phyloP scores from a whole-genome alignment of 92 coral and sea anemone genomes.

The Diadumene lineata region DNA sequence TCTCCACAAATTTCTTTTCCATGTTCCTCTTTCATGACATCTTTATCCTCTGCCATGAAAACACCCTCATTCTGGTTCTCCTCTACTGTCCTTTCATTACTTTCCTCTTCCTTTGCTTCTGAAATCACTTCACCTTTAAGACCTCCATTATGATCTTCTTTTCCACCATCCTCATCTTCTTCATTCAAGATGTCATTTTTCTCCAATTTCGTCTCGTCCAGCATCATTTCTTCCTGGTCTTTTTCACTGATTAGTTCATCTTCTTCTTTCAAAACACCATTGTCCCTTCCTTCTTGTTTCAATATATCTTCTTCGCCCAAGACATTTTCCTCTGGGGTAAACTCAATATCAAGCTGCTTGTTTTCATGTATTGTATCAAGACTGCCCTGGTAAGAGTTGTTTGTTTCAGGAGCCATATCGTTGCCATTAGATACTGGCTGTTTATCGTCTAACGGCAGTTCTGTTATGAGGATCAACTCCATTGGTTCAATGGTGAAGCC shows the following conservation, averaged over 20 bases:
- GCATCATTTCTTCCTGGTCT: too few relatives aligned
- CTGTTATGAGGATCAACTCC: slow-evolving; percentile 62
- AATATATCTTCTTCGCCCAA: slow-evolving; percentile 16
- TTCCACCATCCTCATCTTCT: neutral
- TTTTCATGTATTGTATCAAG: slow-evolving; percentile 71
- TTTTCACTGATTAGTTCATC: too few relatives aligned
- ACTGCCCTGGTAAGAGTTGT: slow-evolving; percentile 27
- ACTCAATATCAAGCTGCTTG: slow-evolving; percentile 40
- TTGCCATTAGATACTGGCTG: neutral
- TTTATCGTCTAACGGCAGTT: slow-evolving; percentile 20
- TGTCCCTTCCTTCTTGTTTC: slow-evolving; percentile 9
- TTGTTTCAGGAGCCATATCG: neutral
- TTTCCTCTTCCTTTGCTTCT: too few relatives aligned
- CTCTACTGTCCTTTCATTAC: too few relatives aligned
- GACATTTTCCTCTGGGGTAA: neutral
- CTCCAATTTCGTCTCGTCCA: too few relatives aligned
- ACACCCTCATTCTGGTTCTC: too few relatives aligned
- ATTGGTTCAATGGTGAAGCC: slow-evolving; percentile 3
- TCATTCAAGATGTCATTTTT: too few relatives aligned
- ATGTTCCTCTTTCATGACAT: too few relatives aligned
- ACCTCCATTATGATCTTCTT: neutral
- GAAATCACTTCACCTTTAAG: neutral
- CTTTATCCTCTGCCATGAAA: too few relatives aligned
- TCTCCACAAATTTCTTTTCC: neutral
- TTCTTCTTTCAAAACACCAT: neutral